phyloP scores from a whole-genome alignment of 1,140 invertebrate species.

The Zaprionus gabonicus region DNA sequence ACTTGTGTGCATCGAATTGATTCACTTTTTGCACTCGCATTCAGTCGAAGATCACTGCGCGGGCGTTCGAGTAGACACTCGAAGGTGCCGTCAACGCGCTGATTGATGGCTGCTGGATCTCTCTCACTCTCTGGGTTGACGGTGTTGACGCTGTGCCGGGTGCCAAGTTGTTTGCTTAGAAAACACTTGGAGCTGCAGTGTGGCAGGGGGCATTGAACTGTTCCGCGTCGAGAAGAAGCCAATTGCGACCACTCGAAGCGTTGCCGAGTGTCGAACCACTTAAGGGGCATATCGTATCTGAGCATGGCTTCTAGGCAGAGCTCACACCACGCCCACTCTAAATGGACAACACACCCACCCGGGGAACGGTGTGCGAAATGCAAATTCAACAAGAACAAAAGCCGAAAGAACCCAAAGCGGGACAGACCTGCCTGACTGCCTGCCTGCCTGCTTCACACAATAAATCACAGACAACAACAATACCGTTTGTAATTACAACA shows the following conservation, averaged over 20 bases:
- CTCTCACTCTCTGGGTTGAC: neutral
- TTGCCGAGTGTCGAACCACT: slow-evolving; percentile 43
- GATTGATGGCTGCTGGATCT: slow-evolving; percentile 30
- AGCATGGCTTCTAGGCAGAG: slow-evolving; percentile 38
- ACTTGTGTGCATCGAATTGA: slow-evolving; percentile 45
- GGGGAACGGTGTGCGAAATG: slow-evolving; percentile 25
- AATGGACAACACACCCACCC: slow-evolving; percentile 42
- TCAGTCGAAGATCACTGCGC: slow-evolving; percentile 22
- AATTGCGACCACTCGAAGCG: slow-evolving; percentile 43
- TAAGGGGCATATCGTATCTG: slow-evolving; percentile 21
- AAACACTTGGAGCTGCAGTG: slow-evolving; percentile 40
- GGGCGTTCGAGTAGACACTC: slow-evolving; percentile 35
- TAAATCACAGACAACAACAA: slow-evolving; percentile 45
- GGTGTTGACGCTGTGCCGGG: neutral
- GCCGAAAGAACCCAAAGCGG: slow-evolving; percentile 17
- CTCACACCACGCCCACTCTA: slow-evolving; percentile 38
- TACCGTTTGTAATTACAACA: slow-evolving; percentile 39
- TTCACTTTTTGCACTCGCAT: slow-evolving; percentile 25
- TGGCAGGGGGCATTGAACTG: slow-evolving; percentile 46
- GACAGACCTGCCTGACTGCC: slow-evolving; percentile 4
- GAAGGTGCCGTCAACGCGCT: slow-evolving; percentile 26
- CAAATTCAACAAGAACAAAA: slow-evolving; percentile 41
- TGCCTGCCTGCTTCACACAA: slow-evolving; percentile 40
- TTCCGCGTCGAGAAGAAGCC: slow-evolving; percentile 31
- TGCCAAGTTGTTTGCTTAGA: slow-evolving; percentile 44